phyloP scores from a whole-genome alignment of 2,797 vertebrate genomes.

The Poliocrania exsul region DNA sequence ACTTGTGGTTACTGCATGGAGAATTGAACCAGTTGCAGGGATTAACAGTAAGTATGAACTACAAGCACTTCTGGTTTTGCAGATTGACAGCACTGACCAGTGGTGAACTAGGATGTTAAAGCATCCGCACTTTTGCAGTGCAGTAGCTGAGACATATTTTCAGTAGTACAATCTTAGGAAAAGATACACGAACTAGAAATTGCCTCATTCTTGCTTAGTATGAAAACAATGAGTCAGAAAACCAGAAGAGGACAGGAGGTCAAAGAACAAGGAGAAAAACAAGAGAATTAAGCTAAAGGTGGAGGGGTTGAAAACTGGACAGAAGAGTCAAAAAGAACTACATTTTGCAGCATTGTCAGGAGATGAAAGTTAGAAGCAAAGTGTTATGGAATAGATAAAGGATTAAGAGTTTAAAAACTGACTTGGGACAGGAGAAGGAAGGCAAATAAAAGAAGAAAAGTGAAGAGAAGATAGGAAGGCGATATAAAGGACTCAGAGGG shows the following conservation, averaged over 20 bases:
- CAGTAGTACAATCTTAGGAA: background rate
- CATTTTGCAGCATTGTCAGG: background rate
- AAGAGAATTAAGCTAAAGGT: background rate
- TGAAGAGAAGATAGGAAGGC: background rate
- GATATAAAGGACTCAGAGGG: background rate
- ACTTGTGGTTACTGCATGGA: background rate
- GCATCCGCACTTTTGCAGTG: background rate
- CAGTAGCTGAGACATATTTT: background rate
- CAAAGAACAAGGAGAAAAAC: background rate
- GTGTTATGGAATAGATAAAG: background rate
- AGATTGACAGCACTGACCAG: background rate
- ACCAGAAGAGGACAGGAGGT: background rate
- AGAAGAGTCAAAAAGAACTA: background rate
- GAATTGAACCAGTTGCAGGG: background rate
- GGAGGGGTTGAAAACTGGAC: background rate
- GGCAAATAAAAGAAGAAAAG: background rate
- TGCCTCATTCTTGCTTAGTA: background rate
- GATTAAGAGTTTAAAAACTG: background rate
- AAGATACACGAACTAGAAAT: background rate
- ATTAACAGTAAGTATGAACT: background rate
- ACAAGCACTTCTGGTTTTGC: background rate
- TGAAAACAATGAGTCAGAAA: background rate
- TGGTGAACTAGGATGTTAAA: background rate
- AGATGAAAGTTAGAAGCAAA: background rate
- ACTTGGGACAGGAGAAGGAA: background rate